These are phyloP conservation scores for Coptodon bakossiorum DNA, from an alignment of 2,113 vertebrate genomes.

Conservation along the genomic window DNA sequence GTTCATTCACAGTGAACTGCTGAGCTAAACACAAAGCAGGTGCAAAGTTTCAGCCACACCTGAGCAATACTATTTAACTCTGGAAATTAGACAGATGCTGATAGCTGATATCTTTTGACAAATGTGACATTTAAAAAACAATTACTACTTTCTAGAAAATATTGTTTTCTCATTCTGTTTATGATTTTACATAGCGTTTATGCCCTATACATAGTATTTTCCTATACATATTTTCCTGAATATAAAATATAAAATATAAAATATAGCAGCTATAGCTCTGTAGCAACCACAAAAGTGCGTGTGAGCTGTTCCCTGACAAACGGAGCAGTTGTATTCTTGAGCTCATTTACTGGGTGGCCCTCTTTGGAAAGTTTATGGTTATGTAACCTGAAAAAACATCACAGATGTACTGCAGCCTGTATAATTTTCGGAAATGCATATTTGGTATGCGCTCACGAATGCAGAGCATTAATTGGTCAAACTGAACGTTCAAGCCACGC, in stretches of 20 bases:
- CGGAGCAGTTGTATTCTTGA: not conserved
- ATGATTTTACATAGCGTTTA: not conserved
- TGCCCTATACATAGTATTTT: not conserved
- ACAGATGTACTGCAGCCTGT: not conserved
- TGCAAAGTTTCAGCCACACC: not conserved
- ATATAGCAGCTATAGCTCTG: not conserved
- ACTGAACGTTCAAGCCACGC: not conserved
- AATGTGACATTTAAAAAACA: not conserved
- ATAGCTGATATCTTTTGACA: not conserved
- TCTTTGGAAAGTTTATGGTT: slow-evolving; percentile 39
- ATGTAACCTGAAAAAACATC: slow-evolving; percentile 39
- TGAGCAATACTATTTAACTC: not conserved
- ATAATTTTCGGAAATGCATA: slow-evolving; percentile 56
- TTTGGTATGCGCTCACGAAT: slow-evolving; percentile 35
- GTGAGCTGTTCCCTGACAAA: not conserved
- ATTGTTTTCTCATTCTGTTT: not conserved
- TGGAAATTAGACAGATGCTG: not conserved
- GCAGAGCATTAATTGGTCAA: slow-evolving; percentile 22
- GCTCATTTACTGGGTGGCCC: not conserved
- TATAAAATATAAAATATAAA: not conserved
- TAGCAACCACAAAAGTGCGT: not conserved
- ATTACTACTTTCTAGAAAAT: not conserved
- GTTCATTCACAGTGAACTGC: not conserved
- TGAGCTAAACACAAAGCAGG: not conserved
- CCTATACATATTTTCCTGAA: not conserved